These are phyloP conservation scores for Vipera ursinii DNA, from an alignment of 2,797 vertebrate species.

Conservation along the genomic window DNA sequence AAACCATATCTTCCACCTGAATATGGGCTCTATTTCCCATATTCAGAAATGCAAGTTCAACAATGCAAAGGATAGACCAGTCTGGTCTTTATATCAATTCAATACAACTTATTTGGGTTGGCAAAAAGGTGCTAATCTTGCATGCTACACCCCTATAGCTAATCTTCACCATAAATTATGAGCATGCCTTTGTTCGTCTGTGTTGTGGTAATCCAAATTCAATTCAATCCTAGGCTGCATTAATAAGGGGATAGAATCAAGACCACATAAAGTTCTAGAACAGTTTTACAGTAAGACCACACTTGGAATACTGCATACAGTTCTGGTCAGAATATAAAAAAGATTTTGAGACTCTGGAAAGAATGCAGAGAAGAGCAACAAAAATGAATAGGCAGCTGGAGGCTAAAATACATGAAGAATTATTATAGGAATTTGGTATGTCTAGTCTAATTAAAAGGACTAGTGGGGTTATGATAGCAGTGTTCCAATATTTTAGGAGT, in stretches of 20 bases:
- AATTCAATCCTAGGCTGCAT: neutral
- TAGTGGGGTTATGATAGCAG: too few relatives aligned
- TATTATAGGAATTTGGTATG: neutral
- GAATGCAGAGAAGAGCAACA: neutral
- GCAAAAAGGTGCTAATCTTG: neutral
- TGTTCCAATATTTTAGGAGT: neutral
- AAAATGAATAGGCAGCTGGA: neutral
- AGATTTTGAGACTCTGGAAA: neutral
- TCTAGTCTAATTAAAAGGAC: neutral
- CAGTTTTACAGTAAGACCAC: neutral
- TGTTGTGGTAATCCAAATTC: neutral
- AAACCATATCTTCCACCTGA: slow-evolving; percentile 18
- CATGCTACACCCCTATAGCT: neutral
- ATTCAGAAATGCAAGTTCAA: neutral
- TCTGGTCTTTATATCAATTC: slow-evolving; percentile 32
- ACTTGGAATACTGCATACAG: neutral
- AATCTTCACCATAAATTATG: neutral
- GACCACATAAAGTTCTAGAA: neutral
- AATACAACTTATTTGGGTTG: slow-evolving; percentile 11
- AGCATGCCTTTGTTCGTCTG: neutral
- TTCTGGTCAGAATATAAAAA: neutral
- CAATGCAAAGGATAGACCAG: neutral
- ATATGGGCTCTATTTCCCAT: neutral
- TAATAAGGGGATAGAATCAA: neutral
- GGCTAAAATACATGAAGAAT: neutral